Evolutionary conservation across 2,888 invertebrate species (phyloP), one percentile per base, ranked within the genome.

Genomic region (Sminthurinus aureus): DNA sequence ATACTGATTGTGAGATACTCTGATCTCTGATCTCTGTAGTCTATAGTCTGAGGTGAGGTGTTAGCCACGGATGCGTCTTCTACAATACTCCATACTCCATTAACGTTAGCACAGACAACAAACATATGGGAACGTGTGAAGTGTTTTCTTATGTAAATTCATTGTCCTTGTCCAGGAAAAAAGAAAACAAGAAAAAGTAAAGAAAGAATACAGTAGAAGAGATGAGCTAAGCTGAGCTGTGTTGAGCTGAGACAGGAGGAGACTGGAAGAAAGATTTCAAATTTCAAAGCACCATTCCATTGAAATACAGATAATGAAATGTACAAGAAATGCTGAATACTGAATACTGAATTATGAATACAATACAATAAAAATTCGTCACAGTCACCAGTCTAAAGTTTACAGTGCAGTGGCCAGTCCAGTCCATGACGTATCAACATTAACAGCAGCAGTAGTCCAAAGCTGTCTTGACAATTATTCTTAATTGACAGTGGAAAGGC

Each of bases 141-240:
- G 71, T 80, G 69, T 52, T 71, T 80, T 80, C 71, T 71, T 80
- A 80, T 80, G 80, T 71, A 80, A 80, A 80, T 80, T 80, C 71
- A 80, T 51, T 71, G 71, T 38, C 20, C 18, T 69, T 51, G 58
- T 78, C 58, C 20, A 67, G 67, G 11, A 20, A n/a, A 67, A 11
- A 15, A 20, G 67, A 67, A 67, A 11, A 20, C n/a, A 67, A n/a
- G 67, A 11, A n/a, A 15, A 67, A 38, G 38, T 38, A 38, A 38
- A 38, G 6, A 38, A 38, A 6, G 6, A 38, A 6, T 38, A 38
- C 1, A 38, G 38, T 38, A 38, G 38, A 38, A 38, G 38, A 38
- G 38, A 38, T 38, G 38, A 38, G 38, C 1, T 38, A 38, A n/a
- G n/a, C n/a, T n/a, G n/a, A n/a, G n/a, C n/a, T n/a, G n/a, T n/a